phyloP scores from a whole-genome alignment of 1,140 invertebrate genomes.

The Portunus trituberculatus region DNA sequence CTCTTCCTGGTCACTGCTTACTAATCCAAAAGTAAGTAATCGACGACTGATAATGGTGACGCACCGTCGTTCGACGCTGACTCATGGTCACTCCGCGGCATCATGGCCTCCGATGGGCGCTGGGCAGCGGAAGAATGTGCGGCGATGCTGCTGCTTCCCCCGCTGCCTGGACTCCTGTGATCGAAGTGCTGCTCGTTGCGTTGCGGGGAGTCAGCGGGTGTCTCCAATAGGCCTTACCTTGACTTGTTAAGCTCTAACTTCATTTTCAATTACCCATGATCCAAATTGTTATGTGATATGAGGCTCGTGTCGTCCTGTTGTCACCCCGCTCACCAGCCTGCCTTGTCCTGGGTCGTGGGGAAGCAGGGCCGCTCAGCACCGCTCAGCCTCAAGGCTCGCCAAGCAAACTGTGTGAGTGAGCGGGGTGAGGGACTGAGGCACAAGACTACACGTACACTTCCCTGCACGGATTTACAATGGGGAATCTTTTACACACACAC shows the following conservation, averaged over 20 bases:
- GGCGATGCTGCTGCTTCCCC: background rate
- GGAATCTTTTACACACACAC: background rate
- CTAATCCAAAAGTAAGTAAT: constrained; percentile 72
- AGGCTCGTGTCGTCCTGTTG: too few relatives aligned
- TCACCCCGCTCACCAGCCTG: too few relatives aligned
- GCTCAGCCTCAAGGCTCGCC: background rate
- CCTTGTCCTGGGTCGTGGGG: too few relatives aligned
- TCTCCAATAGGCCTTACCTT: too few relatives aligned
- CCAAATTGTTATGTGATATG: too few relatives aligned
- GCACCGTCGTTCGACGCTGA: constrained; percentile 16
- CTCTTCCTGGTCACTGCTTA: constrained; percentile 73
- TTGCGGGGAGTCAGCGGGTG: background rate
- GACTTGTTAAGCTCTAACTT: too few relatives aligned
- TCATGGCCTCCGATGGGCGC: background rate
- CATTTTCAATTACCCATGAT: too few relatives aligned
- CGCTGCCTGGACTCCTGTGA: background rate
- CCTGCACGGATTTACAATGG: background rate
- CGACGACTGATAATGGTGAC: constrained; percentile 59
- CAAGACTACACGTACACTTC: background rate
- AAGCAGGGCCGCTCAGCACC: background rate
- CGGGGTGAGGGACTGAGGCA: background rate
- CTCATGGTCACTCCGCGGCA: constrained; percentile 18
- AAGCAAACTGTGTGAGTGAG: background rate
- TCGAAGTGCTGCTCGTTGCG: background rate
- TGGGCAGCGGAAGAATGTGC: background rate